These are phyloP conservation scores for Micromesistius poutassou DNA, from an alignment of 2,797 vertebrate genomes.

Conservation along the genomic window DNA sequence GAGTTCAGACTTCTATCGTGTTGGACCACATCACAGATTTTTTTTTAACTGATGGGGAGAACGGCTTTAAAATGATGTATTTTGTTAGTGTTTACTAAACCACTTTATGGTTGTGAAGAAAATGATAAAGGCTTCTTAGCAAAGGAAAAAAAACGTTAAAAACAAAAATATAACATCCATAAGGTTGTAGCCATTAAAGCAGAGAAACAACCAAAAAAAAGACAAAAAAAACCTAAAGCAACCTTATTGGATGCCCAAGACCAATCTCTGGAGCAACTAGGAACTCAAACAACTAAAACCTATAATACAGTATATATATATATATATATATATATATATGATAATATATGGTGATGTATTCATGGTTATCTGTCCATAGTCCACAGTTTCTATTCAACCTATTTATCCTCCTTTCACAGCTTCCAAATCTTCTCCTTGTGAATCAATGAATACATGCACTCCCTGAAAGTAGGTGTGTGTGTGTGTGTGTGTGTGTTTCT, in stretches of 20 bases:
- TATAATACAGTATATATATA: not conserved
- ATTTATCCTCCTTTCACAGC: constrained; percentile 10
- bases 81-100: too few species aligned
- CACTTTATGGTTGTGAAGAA: too few species aligned
- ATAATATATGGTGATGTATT: not conserved
- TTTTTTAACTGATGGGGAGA: not conserved
- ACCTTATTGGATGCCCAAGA: too few species aligned
- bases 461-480: constrained; percentile 21
- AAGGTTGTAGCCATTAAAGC: too few species aligned
- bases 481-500: constrained; percentile 20
- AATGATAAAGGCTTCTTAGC: too few species aligned
- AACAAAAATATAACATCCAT: not conserved
- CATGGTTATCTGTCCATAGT: not conserved
- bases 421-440: constrained; percentile 16
- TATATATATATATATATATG: not conserved
- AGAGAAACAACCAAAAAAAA: too few species aligned
- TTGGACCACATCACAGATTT: not conserved
- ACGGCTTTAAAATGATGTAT: too few species aligned
- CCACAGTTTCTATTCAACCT: constrained; percentile 21
- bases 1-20: too few species aligned
- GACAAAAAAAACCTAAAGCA: too few species aligned
- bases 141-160: not conserved
- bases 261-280: too few species aligned
- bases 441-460: constrained; percentile 17
- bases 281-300: not conserved